These are phyloP conservation scores for Ecliptopera silaceata DNA, from an alignment of 2,888 invertebrate species.

Conservation along the genomic window DNA sequence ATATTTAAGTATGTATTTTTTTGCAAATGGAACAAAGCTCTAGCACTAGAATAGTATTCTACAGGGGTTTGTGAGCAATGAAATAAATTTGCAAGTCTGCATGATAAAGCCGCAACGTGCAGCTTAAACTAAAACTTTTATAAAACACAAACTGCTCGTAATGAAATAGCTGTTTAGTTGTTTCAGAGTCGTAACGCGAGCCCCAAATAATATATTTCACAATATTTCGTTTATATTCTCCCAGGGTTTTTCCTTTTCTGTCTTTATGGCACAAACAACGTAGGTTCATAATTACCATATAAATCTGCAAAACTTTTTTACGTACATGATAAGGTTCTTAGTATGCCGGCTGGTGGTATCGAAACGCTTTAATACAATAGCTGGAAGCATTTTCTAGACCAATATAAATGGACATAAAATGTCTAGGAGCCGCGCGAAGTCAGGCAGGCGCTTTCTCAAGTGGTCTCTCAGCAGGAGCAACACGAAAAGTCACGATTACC, in stretches of 20 bases:
- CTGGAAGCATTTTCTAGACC: neutral
- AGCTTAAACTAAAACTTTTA: neutral
- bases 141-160: neutral
- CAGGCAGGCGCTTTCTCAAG: conserved; percentile 30
- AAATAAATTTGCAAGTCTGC: neutral
- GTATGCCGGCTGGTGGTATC: conserved; percentile 17
- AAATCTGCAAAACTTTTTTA: conserved; percentile 29
- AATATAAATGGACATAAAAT: conserved; percentile 17
- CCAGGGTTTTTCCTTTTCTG: conserved; percentile 24
- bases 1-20: no score
- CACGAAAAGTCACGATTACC: conserved; percentile 64
- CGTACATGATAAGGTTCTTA: conserved; percentile 19
- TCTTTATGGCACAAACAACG: conserved; percentile 23
- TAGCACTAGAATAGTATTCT: no score
- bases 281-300: conserved; percentile 30
- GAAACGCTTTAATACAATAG: conserved; percentile 7
- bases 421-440: conserved; percentile 24
- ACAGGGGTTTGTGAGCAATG: neutral
- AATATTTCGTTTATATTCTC: conserved; percentile 28
- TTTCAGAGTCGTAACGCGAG: conserved; percentile 4
- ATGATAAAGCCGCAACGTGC: neutral
- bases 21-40: no score
- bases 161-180: conserved; percentile 6
- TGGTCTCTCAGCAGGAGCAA: conserved; percentile 51
- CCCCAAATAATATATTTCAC: conserved; percentile 16